Base-by-base conservation (phyloP, 2,888 invertebrate genomes). In the Sarcophaga variegata region DNA sequence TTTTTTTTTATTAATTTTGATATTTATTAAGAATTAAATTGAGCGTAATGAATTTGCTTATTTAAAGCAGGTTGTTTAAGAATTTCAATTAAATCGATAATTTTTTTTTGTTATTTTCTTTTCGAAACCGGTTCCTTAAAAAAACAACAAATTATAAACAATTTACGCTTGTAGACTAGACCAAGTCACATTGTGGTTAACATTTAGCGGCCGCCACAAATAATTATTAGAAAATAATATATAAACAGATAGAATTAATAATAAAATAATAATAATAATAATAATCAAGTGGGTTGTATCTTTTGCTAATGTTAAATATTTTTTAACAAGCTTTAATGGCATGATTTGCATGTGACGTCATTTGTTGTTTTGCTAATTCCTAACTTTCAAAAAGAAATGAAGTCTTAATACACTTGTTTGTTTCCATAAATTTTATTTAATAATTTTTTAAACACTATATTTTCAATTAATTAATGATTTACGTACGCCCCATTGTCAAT, bases 271-370 rank as follows among this genome's bases (percentile, higher is more conserved):
- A 49, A 49, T 14, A 49, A 49, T 14, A 14, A 49, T 14, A 47
- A 49, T 69, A 12, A 14, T 10, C 10, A 62, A 62, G n/a, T 22
- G 10, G 10, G 20, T 37, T 37, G 37, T 37, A 37, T 37, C 37
- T 8, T 37, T 37, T 37, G 37, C 2, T 37, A 10, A 8, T 37
- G 37, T 37, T 37, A 37, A 37, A 37, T 37, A 37, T 37, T 37
- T 37, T 37, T 37, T 37, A 54, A 54, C 54, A 54, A 54, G 54
- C 17, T 59, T n/a, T 59, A 14, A 17, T 37, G n/a, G 5, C 75
- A 75, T 37, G 59, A 79, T 85, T 85, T 82, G 78, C 81, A 74
- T 78, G 59, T 78, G 81, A 81, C 78, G 81, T 81, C 75, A 82
- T 63, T 64, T 70, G 17, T 67, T 47, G 47, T 17, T 67, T 67